Evolutionary conservation across 2,888 invertebrate species (phyloP), one percentile per base, ranked within the genome.

Genomic region (Spodoptera exigua): DNA sequence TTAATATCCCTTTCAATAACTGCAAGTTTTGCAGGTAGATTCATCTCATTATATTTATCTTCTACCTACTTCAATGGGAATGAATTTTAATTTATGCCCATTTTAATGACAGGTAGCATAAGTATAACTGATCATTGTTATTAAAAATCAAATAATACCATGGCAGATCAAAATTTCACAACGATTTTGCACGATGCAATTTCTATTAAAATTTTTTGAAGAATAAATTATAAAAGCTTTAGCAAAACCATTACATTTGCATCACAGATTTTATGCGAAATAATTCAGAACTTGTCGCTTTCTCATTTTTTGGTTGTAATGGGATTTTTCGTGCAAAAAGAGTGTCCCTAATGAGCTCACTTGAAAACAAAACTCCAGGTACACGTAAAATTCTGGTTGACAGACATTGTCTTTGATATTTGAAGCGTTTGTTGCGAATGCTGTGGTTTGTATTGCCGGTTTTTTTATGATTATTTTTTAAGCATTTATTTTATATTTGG

Each of bases 331-430:
- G 51, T 56, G 60, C 61, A 71, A 70, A 78, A 65, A 66, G 72
- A 67, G 70, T 71, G 68, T 70, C 74, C 78, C 78, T 86, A 86
- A 87, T 88, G 87, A 87, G 85, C 80, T 74, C 76, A 81, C 85
- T 88, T 79, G 76, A 80, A 79, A 83, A 85, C 81, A 86, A 83
- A 82, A 81, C 78, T 72, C 46, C 73, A 80, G 78, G 78, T 80
- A 79, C 74, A 55, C 57, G 70, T 68, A 74, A 61, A 43, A 48
- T 82, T 81, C 79, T 71, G 72, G 73, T 72, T 66, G 67, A 58
- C 61, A 61, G 66, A 68, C 65, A 71, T 75, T 74, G 74, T 78
- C 77, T 85, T 83, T 83, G 84, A 84, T 80, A 80, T 84, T 62
- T 81, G 78, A 79, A 76, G 77, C 79, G 80, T 57, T 41, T 53